Base-by-base conservation (phyloP, 2,797 vertebrate genomes). In the Syngnathus acus region DNA sequence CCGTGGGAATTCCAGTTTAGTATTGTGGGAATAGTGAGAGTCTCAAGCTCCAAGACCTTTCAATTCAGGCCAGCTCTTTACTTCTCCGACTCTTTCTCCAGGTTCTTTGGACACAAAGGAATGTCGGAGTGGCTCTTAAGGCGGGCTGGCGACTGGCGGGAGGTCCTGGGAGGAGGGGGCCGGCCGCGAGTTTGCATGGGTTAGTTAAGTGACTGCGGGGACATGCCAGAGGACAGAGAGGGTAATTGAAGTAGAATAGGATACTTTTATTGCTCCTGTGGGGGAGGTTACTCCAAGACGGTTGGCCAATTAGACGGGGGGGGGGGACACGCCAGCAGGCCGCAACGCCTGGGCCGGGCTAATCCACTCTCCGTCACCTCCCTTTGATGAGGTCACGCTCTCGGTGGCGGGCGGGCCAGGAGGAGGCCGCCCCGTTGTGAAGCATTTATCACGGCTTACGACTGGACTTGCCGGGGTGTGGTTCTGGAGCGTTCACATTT, bases 241-340 rank as follows among this genome's bases (percentile, higher is more conserved):
- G 84, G 86, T 91, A 90, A 90, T 88, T 88, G 84, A 88, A 89
- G 89, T 84, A 89, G 84, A 89, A 90, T 90, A 84, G 88, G 88
- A 89, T 86, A 88, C 83, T 84, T 90, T 88, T 90, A 90, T 89
- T 83, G 86, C 88, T 84, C 85, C 86, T 85, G 81, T 82, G 82
- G 87, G 89, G 84, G 70, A 80, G 80, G 86, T 90, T 79, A 74
- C 73, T 87, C 78, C 70, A 71, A 72, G 78, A 78, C 65, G 74
- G 77, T 79, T 73, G 76, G 76, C 73, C 85, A 87, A 88, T 90
- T 90, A 86, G 81, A 84, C 77, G 10, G 51, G 21, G 48, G 53
- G 51, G 21, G 9, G 21, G 51, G 82, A 66, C 78, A 78, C 74
- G 72, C 78, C 78, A 76, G 77, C 76, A 74, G 81, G 74, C 79